Base-by-base conservation (phyloP, 2,888 invertebrate species). In the Leptothorax acervorum region DNA sequence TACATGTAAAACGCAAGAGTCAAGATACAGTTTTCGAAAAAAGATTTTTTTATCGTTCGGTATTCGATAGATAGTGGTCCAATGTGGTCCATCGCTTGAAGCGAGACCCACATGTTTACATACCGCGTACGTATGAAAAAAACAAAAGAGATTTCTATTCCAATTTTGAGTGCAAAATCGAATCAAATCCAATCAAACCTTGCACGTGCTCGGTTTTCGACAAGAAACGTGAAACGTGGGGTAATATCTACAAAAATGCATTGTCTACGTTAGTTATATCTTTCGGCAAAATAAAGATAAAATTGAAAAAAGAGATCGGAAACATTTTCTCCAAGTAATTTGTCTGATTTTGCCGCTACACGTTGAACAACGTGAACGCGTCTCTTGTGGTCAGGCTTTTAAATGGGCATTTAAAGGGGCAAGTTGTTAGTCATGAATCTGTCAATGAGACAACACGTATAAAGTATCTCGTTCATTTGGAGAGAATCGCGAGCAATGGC, bases 131-230 rank as follows among this genome's bases (percentile, higher is more conserved):
- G 42, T 35, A 39, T 48, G 62, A 18, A 60, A 75, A 35, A 62
- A 74, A 81, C 57, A 75, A 48, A 60, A 57, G 48, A 48, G 23
- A n/a, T 51, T 74, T 3, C 79, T 45, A 15, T 65, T 75, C 81
- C 81, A 78, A 78, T 78, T 78, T 68, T 68, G 53, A 78, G 42
- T 78, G 70, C 55, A 51, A 70, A 78, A 70, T 78, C 70, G 55
- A 55, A 70, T 78, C 78, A 70, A 70, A 68, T 78, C 55, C 55
- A 70, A 70, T 78, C 78, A 78, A 78, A 68, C 31, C 31, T 12
- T 31, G 31, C 55, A 55, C 15, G 42, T 66, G 23, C 28, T 23
- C 11, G 12, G 39, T 78, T 78, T 78, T 70, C 45, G 35, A 78
- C 55, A 78, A 78, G 55, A 57, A 68, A 57, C 55, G 23, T 23